Evolutionary conservation across 35 echinoderm and acorn worm species (phyloP).

Genomic region (Lytechinus pictus): DNA sequence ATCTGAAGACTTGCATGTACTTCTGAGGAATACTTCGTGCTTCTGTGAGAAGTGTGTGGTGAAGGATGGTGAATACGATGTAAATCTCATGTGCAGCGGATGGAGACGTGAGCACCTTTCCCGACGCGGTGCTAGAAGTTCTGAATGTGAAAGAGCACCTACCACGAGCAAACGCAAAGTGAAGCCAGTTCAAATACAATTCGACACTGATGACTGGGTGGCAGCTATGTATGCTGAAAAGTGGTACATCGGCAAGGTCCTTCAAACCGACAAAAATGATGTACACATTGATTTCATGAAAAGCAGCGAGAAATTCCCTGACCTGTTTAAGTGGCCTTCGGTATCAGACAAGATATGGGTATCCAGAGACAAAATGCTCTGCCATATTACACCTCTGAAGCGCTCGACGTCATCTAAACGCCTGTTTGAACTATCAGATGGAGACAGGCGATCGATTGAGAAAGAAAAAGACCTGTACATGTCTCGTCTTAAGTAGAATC

Average conservation of each 20-base stretch:
- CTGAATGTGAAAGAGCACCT: not conserved
- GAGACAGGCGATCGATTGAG: too few species aligned
- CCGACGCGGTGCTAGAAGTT: not conserved
- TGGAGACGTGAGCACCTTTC: not conserved
- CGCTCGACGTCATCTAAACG: too few species aligned
- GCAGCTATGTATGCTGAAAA: conserved; percentile 27
- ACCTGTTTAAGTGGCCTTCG: conserved; percentile 45
- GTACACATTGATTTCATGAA: too few species aligned
- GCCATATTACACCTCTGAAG: too few species aligned
- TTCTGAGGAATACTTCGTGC: not conserved
- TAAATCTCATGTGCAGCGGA: not conserved
- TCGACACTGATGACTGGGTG: not conserved
- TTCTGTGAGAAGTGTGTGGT: conserved; percentile 33
- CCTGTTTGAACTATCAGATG: too few species aligned
- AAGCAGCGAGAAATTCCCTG: conserved; percentile 2
- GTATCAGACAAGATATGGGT: conserved; percentile 46
- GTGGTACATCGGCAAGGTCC: conserved; percentile 60
- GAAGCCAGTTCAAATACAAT: not conserved
- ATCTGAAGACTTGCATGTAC: not conserved
- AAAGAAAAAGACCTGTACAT: too few species aligned
- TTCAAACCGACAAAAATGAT: conserved; percentile 51
- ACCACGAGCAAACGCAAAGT: not conserved
- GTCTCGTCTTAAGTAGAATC: too few species aligned
- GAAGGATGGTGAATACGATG: conserved; percentile 34
- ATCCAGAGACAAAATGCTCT: not conserved